A percentile compares a stretch with the other conserved stretches of the same genome.
phyloP scores from a whole-genome alignment of 30 jellyfish, hydroid and myxozoan genomes.

The Pelagia noctiluca region DNA sequence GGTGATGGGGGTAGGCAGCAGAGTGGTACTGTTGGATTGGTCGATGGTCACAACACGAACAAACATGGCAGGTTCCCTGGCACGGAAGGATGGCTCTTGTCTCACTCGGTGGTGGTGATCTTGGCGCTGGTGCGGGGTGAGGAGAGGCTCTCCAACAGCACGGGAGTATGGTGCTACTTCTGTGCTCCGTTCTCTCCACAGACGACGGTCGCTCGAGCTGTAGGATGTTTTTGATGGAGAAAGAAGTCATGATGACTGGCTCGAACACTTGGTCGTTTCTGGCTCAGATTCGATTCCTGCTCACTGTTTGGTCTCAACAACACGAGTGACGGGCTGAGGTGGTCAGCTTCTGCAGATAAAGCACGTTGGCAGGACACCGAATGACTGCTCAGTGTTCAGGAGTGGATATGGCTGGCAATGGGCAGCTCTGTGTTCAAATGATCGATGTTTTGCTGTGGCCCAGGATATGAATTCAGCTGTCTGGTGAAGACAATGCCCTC shows the following conservation, averaged over 20 bases:
- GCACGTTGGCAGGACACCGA: too few relatives aligned
- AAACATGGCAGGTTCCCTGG: slow-evolving; percentile 68
- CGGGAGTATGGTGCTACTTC: slow-evolving; percentile 56
- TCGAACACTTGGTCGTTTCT: not conserved
- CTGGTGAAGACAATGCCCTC: slow-evolving; percentile 73
- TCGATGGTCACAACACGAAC: slow-evolving; percentile 67
- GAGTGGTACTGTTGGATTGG: slow-evolving; percentile 57
- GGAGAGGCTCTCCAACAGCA: slow-evolving; percentile 58
- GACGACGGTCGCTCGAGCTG: slow-evolving; percentile 67
- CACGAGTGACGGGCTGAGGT: too few relatives aligned
- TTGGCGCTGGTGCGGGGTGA: slow-evolving; percentile 22
- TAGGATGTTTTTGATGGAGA: slow-evolving; percentile 70
- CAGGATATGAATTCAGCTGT: too few relatives aligned
- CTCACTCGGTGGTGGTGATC: slow-evolving; percentile 58
- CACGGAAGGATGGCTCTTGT: slow-evolving; percentile 66
- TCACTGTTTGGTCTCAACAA: not conserved
- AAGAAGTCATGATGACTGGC: slow-evolving; percentile 34
- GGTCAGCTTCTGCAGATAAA: too few relatives aligned
- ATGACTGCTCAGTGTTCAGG: slow-evolving; percentile 40
- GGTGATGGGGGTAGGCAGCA: slow-evolving; percentile 47
- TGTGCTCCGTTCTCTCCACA: slow-evolving; percentile 65
- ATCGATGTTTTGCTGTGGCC: too few relatives aligned
- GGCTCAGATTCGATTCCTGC: slow-evolving; percentile 11
- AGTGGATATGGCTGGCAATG: slow-evolving; percentile 31
- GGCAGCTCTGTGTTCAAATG: slow-evolving; percentile 34